A percentile compares a stretch with the other conserved stretches of the same genome.
phyloP scores from a whole-genome alignment of 2,888 invertebrate genomes.

The Sinodicranocentrus sp. region DNA sequence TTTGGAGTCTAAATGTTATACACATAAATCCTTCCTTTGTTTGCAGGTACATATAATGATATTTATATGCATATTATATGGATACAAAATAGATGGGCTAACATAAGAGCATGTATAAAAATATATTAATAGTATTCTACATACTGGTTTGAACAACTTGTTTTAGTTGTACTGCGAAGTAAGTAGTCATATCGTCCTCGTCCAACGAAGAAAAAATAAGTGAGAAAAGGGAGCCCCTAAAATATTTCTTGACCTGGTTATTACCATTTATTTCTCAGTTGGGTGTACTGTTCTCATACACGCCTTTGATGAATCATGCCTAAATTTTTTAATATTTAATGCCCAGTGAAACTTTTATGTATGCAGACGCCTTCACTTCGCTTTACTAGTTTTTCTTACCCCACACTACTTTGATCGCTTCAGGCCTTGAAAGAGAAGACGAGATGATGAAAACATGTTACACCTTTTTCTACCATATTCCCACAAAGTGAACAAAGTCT shows the following conservation, averaged over 20 bases:
- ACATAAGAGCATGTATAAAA: too few species aligned
- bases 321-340: conserved; percentile 64
- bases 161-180: neutral
- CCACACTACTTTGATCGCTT: conserved; percentile 47
- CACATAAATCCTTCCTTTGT: too few species aligned
- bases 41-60: neutral
- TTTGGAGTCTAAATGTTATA: too few species aligned
- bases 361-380: conserved; percentile 23
- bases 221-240: conserved; percentile 19
- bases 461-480: conserved; percentile 23
- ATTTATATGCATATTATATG: neutral
- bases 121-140: too few species aligned
- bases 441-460: conserved; percentile 56
- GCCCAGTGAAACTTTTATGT: conserved; percentile 45
- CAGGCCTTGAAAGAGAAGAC: conserved; percentile 41
- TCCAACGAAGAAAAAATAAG: neutral
- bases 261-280: conserved; percentile 58
- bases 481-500: conserved; percentile 37
- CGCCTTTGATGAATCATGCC: conserved; percentile 58
- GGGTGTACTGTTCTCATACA: conserved; percentile 48
- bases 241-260: conserved; percentile 64
- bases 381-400: conserved; percentile 30
- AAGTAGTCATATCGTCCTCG: neutral
- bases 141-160: too few species aligned
- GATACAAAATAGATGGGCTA: too few species aligned